These are phyloP conservation scores for Botrylloides violaceus DNA, from an alignment of 23 tunicate genomes.

Conservation along the genomic window DNA sequence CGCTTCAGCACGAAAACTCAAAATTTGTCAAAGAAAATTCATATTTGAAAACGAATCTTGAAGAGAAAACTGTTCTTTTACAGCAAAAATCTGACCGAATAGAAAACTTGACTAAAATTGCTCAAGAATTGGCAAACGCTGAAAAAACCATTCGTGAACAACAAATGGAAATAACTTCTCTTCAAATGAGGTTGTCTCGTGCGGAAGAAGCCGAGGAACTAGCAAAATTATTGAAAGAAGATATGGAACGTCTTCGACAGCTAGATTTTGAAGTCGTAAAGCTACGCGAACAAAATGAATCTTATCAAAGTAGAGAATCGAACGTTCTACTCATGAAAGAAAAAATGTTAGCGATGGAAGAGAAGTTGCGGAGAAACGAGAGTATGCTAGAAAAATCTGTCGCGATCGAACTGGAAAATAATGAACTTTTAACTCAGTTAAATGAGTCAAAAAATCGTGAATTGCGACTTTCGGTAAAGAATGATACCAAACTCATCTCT, in stretches of 20 bases:
- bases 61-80: neutral
- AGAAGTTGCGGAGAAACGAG: conserved; percentile 30
- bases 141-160: neutral
- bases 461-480: neutral
- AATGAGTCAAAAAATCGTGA: conserved; percentile 20
- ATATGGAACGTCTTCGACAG: conserved; percentile 2
- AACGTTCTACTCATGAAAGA: conserved; percentile 53
- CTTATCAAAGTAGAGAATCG: conserved; percentile 35
- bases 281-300: neutral
- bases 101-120: conserved; percentile 8
- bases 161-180: neutral
- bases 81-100: conserved; percentile 3
- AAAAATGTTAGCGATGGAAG: conserved; percentile 34
- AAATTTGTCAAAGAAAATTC: neutral
- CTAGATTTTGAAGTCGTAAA: conserved; percentile 19
- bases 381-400: conserved; percentile 15
- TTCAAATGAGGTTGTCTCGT: conserved; percentile 6
- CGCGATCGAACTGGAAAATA: conserved; percentile 28
- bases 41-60: neutral
- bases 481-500: conserved; percentile 2
- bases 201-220: conserved; percentile 12
- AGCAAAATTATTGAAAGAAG: conserved; percentile 10
- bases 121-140: neutral
- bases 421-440: conserved; percentile 22
- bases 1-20: neutral